Evolutionary conservation across 2,113 vertebrate species (phyloP), one percentile per base, ranked within the genome.

Genomic region (Barnardius zonarius): DNA sequence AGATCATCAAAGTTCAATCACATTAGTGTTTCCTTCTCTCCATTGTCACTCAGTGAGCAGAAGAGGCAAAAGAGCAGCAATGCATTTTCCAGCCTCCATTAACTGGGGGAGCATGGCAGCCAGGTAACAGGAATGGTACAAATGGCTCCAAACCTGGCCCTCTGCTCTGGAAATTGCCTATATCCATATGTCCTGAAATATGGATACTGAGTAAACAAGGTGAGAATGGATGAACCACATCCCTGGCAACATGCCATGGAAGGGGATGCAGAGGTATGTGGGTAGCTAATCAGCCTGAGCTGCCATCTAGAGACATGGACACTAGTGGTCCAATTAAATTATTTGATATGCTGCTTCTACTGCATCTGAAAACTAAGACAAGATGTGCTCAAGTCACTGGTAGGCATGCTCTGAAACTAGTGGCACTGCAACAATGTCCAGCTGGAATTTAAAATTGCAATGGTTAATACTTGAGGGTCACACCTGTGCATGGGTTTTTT

Each of bases 401-500:
- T 30, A 70, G 67, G 37, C 4, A 13, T 15, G 19, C 18, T 63
- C 37, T 61, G 35, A 80, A 80, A 59, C n/a, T 49, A 76, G 11
- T 35, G 46, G 7, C 54, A 79, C 14, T 23, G 19, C 23, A 64
- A 31, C 9, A 75, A 30, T 13, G 55, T 30, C 25, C n/a, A 88
- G 23, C 17, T 74, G 59, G 12, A 80, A 74, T 49, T 86, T 48
- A 52, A 57, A 93, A 63, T 4, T 22, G 5, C 30, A 49, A 7
- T 16, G 17, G 17, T 61, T 9, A 39, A 61, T 28, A 59, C 23
- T 66, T 33, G 9, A 66, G 33, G 13, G 18, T 13, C 30, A 57
- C 11, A 28, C 2, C 3, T 17, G 3, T 9, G 7, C 18, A 13
- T n/a, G 13, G 1, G 0, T 5, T 48, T 25, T 62, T 49, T 55